Conservation (phyloP, 2,888 invertebrate genomes). For the Drosophila anomalata region DNA sequence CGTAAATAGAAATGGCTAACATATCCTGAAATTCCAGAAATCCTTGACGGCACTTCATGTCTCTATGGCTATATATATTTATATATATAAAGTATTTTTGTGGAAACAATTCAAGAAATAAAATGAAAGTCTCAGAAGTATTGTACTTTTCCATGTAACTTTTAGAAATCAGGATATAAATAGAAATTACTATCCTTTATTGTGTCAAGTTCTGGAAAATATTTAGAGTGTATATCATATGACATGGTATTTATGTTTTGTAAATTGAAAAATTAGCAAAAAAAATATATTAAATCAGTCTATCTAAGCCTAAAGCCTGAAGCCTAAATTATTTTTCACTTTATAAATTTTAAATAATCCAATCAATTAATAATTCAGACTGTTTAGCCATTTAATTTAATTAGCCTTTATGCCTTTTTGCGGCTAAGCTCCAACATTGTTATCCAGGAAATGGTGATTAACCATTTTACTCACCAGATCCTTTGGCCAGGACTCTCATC, state of each 20-base stretch:
- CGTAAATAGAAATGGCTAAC: not conserved
- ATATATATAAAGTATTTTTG: not conserved
- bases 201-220: no score
- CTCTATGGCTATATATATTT: slow-evolving; percentile 1
- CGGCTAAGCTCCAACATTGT: slow-evolving; percentile 8
- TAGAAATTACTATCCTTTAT: no score
- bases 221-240: no score
- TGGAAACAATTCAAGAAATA: not conserved
- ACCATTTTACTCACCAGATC: not conserved
- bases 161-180: no score
- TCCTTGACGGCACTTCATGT: slow-evolving; percentile 1
- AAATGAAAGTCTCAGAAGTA: no score
- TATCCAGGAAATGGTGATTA: not conserved
- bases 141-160: no score
- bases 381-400: not conserved
- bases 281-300: no score
- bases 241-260: no score
- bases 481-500: not conserved
- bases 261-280: no score
- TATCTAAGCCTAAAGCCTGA: no score
- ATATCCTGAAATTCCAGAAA: slow-evolving; percentile 1
- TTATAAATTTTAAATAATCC: not conserved
- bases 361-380: not conserved
- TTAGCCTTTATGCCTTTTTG: slow-evolving; percentile 3
- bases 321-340: no score